Base-by-base conservation (phyloP, 2,888 invertebrate genomes). In the Caenorhabditis sulstoni region DNA sequence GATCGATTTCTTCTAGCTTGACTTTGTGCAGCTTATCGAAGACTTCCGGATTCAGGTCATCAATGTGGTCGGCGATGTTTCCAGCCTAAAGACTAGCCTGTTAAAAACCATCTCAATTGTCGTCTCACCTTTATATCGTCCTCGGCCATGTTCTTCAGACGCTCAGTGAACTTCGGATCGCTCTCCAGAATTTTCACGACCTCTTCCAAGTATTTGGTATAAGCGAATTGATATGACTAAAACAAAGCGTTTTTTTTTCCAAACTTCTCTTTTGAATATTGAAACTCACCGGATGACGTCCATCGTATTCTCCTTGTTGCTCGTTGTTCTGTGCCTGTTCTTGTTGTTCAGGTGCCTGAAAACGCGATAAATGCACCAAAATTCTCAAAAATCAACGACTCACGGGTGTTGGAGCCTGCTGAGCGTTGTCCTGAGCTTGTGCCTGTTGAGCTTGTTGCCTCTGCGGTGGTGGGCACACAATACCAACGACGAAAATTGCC, bases 41-140 rank as follows among this genome's bases (percentile, higher is more conserved):
- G 14, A 89, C 85, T 65, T 79, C 84, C 12, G 71, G 62, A n/a
- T 78, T 68, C 3, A 89, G 74, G 23, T 86, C 87, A 22, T 89
- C 88, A 44, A 89, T 81, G 41, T 89, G 89, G 67, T 89, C 89
- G 39, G 89, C 89, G 35, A 89, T 88, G 22, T 88, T 79, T 70
- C 79, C 79, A 8, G 74, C 58, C 78, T 77, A 35, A 45, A 65
- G 45, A 29, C 4, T 29, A 5, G 0, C 44, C n/a, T n/a, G 39
- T 23, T 37, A 37, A 12, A 0, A 50, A 53, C 20, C 0, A 20
- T 55, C 1, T 3, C 2, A 45, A 49, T 11, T 50, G 50, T 22
- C 1, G 9, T 45, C 14, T 3, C 39, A 88, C 89, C 85, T 89
- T 89, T 65, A 89, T 89, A 41, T 89, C 88, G 8, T 85, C 85